Conservation (phyloP, 2,888 invertebrate genomes). For the Pterostichus madidus region DNA sequence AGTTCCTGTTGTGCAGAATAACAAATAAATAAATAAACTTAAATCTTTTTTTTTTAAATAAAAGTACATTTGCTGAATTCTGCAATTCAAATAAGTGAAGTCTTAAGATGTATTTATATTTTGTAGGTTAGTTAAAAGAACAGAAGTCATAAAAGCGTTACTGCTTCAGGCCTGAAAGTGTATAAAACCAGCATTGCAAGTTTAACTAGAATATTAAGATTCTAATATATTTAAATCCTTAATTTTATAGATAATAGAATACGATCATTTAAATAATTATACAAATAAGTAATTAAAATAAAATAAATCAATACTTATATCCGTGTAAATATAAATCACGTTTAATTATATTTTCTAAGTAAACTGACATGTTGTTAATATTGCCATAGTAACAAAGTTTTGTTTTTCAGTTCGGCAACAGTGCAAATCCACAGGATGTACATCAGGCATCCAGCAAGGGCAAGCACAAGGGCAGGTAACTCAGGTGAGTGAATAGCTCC, state of each 20-base stretch:
- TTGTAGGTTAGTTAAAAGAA: no score
- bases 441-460: slow-evolving; percentile 15
- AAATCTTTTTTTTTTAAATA: no score
- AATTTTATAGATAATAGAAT: slow-evolving; percentile 6
- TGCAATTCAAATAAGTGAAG: no score
- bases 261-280: background rate
- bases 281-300: background rate
- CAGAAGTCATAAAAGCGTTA: no score
- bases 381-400: background rate
- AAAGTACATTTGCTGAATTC: no score
- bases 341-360: background rate
- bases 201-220: slow-evolving; percentile 34
- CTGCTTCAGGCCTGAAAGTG: no score
- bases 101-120: no score
- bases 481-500: slow-evolving; percentile 55
- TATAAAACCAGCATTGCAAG: background rate
- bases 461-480: slow-evolving; percentile 45
- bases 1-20: no score
- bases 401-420: slow-evolving; percentile 15
- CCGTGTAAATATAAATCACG: slow-evolving; percentile 1
- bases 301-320: slow-evolving; percentile 2
- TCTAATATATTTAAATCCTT: slow-evolving; percentile 22
- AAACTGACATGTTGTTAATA: background rate
- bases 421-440: slow-evolving; percentile 44
- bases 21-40: no score